These are phyloP conservation scores for Cheilosia vulpina DNA, from an alignment of 2,888 invertebrate species.

Conservation along the genomic window DNA sequence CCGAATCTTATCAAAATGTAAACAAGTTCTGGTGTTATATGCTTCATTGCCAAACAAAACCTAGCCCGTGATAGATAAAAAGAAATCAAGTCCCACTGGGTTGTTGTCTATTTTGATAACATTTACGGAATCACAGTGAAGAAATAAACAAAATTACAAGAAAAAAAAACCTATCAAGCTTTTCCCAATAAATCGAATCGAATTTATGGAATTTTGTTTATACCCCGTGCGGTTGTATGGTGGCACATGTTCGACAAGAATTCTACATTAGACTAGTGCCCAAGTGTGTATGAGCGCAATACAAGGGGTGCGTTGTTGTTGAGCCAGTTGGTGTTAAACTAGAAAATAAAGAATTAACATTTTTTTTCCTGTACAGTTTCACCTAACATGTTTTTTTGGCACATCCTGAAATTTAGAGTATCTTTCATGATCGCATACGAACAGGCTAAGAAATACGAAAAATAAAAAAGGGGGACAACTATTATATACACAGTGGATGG, in stretches of 20 bases:
- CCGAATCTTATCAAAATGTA: constrained; percentile 67
- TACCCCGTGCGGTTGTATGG: constrained; percentile 6
- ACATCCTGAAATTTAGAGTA: constrained; percentile 28
- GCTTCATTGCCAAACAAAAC: not conserved
- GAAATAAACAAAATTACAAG: not conserved
- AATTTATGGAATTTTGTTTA: constrained; percentile 23
- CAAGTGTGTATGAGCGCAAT: not conserved
- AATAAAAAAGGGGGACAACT: not conserved
- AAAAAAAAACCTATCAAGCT: not conserved
- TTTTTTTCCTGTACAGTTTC: constrained; percentile 16
- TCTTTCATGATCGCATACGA: not conserved
- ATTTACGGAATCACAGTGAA: constrained; percentile 15
- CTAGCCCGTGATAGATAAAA: constrained; percentile 16
- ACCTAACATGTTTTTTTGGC: constrained; percentile 58
- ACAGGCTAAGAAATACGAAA: not conserved
- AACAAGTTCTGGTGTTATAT: constrained; percentile 58
- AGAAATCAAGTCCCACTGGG: constrained; percentile 19
- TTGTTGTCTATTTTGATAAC: constrained; percentile 55
- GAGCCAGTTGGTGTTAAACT: constrained; percentile 45
- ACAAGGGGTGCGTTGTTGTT: constrained; percentile 70
- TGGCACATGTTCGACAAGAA: constrained; percentile 45
- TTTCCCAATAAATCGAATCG: constrained; percentile 50
- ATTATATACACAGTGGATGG: not conserved
- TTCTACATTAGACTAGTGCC: constrained; percentile 40
- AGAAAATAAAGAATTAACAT: constrained; percentile 4